Evolutionary conservation across 2,113 vertebrate species (phyloP), one percentile per base, ranked within the genome.

Genomic region (Ellobius talpinus): DNA sequence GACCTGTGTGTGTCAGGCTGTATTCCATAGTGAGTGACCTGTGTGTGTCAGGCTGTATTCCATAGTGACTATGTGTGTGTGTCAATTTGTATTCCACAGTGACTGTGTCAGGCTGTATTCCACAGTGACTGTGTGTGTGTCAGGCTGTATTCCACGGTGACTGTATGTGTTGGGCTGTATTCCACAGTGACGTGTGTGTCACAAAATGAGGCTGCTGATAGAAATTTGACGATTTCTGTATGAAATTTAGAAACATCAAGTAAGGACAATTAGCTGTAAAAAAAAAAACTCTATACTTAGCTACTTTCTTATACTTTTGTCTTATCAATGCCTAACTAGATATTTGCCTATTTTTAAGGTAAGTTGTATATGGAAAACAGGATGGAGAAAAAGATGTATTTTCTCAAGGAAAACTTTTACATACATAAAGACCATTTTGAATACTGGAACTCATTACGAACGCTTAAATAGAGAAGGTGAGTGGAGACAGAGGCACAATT

Each of bases 181-280:
- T 36, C 66, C 33, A 33, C 33, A 72, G 68, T n/a, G 68, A 9
- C 36, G 7, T n/a, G 16, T 81, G 77, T 36, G 81, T 45, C 29
- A 5, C 4, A 31, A 77, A 74, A 17, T 76, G 45, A 42, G 36
- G 39, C 58, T 89, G 42, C n/a, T 36, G 14, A 50, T 70, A 42
- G 50, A 93, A 90, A 72, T 1, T 19, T 31, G 84, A n/a, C 24
- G 79, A 66, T 77, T 95, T 92, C 13, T 45, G 12, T 39, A 82
- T 74, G 33, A 93, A 79, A 39, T 92, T 88, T 85, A 74, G 31
- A 92, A 95, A 87, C 10, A 70, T 70, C 77, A 95, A 93, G 7
- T 45, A 77, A 81, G 84, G 42, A 72, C 76, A 47, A 86, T 42
- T 94, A 87, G 50, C 66, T 89, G 66, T 61, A 14, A 89, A 21